Evolutionary conservation across 2,888 invertebrate genomes (phyloP), one percentile per base, ranked within the genome.

Genomic region (Anagyrus pseudococci): DNA sequence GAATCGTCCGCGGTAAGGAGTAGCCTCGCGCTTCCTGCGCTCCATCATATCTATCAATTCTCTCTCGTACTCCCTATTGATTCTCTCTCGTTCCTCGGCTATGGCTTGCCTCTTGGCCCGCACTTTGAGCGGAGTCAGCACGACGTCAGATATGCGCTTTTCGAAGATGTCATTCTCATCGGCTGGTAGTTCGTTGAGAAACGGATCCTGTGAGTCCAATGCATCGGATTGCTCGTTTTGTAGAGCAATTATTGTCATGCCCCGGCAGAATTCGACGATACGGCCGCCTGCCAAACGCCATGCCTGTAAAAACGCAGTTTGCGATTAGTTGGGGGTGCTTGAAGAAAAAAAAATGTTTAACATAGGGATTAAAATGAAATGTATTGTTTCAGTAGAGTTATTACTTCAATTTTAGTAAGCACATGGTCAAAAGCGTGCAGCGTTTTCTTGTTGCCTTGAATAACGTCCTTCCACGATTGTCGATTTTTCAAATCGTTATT

Each of bases 211-310:
- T 22, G 50, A 26, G 48, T 64, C 44, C 6, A 54, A 59, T 0
- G 53, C 58, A 7, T 59, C n/a, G 15, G 77, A 75, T 33, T 60
- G 61, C 4, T 25, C 7, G 46, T 77, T 75, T 70, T 81, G 80
- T 8, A 84, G 73, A 3, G 83, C 69, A 60, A 79, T 76, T 15
- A 82, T 81, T 0, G 77, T 77, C 61, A 78, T 78, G n/a, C 82
- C 82, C 26, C 75, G 73, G 70, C 84, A 85, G 69, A 84, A 84
- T 58, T 82, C 78, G 4, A 79, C 75, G 46, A 85, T 79, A 63
- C 81, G 74, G 23, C 77, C 76, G 1, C 84, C 84, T n/a, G 81
- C 83, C 29, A 84, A 64, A 57, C 74, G 73, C 79, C 81, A 81
- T 56, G 81, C 81, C 84, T 84, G 67, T 19, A 33, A 49, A 58